Base-by-base conservation (phyloP, 1,140 invertebrate species). In the Plutomurus gul region DNA sequence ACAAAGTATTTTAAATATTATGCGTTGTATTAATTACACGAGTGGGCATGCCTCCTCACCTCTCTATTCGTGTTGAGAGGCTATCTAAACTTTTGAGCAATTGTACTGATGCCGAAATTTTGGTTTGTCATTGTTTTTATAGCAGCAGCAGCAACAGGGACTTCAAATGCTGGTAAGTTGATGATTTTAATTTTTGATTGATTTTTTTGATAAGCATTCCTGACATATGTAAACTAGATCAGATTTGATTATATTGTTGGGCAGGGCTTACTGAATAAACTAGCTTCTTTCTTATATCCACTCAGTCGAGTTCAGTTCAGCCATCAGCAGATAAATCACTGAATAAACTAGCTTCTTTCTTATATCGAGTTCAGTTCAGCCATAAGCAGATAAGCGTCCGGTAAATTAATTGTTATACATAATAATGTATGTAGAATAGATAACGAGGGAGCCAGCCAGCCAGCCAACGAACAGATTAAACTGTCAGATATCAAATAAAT, bases 61-160 rank as follows among this genome's bases (percentile, higher is more conserved):
- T 51, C 4, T 65, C 16, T 33, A 65, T 30, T 27, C 36, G 56
- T 65, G n/a, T n/a, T n/a, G n/a, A n/a, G n/a, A n/a, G n/a, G n/a
- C n/a, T n/a, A n/a, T n/a, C n/a, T n/a, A n/a, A n/a, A n/a, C n/a
- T n/a, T n/a, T n/a, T n/a, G n/a, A n/a, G n/a, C n/a, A n/a, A n/a
- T 65, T 65, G 56, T 65, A 65, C 27, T 65, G 27, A 65, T 65
- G 25, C 56, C 27, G 39, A 43, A 43, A 65, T 30, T 65, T 65
- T 65, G 47, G 47, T 51, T 22, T 51, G 25, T 51, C 27, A 65
- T 65, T 65, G 70, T 37, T 75, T 83, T 85, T 84, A 47, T 81
- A 85, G 84, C 84, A 85, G 82, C 85, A 85, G 76, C 83, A 85
- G 75, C 83, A 84, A 78, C 83, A 84, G 49, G 85, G 84, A 77